A percentile compares a stretch with the other conserved stretches of the same genome.
Conservation (phyloP, 2,113 vertebrate genomes). For the Pseudorectes ferrugineus region DNA sequence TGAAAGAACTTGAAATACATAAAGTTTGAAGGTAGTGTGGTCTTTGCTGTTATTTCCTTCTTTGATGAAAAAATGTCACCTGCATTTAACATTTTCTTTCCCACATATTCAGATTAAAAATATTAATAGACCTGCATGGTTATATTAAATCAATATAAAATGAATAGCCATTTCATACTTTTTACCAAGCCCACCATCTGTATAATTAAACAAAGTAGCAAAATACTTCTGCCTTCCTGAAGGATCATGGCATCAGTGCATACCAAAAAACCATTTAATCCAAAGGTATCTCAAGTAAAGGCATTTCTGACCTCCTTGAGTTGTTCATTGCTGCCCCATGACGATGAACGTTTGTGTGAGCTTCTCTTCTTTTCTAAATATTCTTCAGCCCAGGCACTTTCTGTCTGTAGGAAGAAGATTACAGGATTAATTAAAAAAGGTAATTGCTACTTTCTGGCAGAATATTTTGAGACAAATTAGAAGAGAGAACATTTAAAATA, state of each 20-base stretch:
- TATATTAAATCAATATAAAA: neutral
- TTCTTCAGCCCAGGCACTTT: slow-evolving; percentile 96
- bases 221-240: neutral
- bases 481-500: neutral
- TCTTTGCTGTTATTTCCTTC: neutral
- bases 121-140: neutral
- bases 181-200: neutral
- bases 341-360: slow-evolving; percentile 94
- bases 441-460: neutral
- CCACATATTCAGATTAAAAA: neutral
- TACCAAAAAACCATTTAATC: neutral
- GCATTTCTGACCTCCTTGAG: slow-evolving; percentile 90
- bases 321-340: slow-evolving; percentile 97
- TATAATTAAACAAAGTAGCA: neutral
- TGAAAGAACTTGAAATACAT: neutral
- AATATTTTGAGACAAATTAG: neutral
- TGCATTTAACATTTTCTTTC: neutral
- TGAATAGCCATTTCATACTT: neutral
- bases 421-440: neutral
- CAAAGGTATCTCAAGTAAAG: neutral
- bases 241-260: neutral
- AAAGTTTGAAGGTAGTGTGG: neutral
- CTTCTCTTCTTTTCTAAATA: slow-evolving; percentile 88
- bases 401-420: slow-evolving; percentile 78
- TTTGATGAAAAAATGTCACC: neutral